Conservation (phyloP, 2,797 vertebrate genomes). For the Rhincodon typus region DNA sequence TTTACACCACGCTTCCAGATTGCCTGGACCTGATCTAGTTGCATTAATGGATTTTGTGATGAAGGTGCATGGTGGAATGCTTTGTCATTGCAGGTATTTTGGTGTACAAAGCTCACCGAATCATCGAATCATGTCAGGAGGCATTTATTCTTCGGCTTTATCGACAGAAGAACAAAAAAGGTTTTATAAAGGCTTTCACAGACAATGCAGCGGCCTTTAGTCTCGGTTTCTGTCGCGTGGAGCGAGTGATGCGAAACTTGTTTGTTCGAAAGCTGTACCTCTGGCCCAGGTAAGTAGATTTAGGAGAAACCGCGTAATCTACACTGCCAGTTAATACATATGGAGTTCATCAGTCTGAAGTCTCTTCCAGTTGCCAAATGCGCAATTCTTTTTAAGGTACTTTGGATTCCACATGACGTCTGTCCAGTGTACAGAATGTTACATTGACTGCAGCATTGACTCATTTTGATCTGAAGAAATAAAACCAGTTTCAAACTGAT, state of each 20-base stretch:
- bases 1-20: neutral
- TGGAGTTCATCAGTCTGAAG: neutral
- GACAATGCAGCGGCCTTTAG: constrained; percentile 85
- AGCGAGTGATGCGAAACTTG: constrained; percentile 94
- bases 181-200: constrained; percentile 96
- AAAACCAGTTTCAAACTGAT: neutral
- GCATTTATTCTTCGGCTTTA: constrained; percentile 92
- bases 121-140: constrained; percentile 95
- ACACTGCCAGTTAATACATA: neutral
- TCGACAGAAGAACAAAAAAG: constrained; percentile 93
- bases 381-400: neutral
- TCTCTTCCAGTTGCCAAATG: neutral
- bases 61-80: neutral
- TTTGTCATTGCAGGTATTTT: constrained; percentile 70
- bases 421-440: neutral
- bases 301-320: neutral
- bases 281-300: constrained; percentile 78
- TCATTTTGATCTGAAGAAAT: neutral
- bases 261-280: constrained; percentile 91
- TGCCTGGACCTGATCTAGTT: neutral
- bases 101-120: constrained; percentile 90
- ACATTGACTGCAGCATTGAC: neutral
- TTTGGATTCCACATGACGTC: neutral
- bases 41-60: neutral
- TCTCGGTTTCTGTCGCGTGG: constrained; percentile 89